Evolutionary conservation across 2,888 invertebrate species (phyloP).

Genomic region (Cephus sareptanus): DNA sequence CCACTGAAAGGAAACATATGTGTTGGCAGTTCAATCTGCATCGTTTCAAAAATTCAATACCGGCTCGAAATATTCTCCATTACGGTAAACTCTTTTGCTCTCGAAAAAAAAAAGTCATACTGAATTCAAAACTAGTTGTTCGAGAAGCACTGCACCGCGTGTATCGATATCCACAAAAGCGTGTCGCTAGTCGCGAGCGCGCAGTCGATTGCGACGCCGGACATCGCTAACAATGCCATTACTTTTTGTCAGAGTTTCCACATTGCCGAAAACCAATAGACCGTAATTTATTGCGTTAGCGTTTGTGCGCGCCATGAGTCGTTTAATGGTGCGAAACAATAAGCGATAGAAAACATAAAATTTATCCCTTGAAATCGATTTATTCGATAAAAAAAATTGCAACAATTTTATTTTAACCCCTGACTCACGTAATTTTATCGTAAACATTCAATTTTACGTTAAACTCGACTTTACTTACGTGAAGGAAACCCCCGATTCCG

Average conservation of each 20-base stretch:
- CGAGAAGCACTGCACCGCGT: neutral
- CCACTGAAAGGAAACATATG: slow-evolving; percentile 68
- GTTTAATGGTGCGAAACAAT: slow-evolving; percentile 27
- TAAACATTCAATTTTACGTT: too few relatives aligned
- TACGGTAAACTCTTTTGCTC: too few relatives aligned
- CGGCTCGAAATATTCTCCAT: too few relatives aligned
- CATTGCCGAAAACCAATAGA: slow-evolving; percentile 27
- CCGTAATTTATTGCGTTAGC: slow-evolving; percentile 31
- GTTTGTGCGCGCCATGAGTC: slow-evolving; percentile 15
- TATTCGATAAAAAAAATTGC: too few relatives aligned
- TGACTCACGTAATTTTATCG: neutral
- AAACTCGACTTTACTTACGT: slow-evolving; percentile 67
- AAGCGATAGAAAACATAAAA: slow-evolving; percentile 16
- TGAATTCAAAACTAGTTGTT: too few relatives aligned
- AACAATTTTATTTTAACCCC: neutral
- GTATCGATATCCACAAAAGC: neutral
- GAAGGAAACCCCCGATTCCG: slow-evolving; percentile 75
- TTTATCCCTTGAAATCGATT: too few relatives aligned
- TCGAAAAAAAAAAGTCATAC: too few relatives aligned
- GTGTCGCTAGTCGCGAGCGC: neutral
- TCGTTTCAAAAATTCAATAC: too few relatives aligned
- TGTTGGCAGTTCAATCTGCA: too few relatives aligned
- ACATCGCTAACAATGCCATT: neutral
- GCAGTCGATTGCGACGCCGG: neutral
- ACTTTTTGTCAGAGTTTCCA: neutral